Conservation (phyloP, 92 coral and sea anemone species). For the Metridium senile region DNA sequence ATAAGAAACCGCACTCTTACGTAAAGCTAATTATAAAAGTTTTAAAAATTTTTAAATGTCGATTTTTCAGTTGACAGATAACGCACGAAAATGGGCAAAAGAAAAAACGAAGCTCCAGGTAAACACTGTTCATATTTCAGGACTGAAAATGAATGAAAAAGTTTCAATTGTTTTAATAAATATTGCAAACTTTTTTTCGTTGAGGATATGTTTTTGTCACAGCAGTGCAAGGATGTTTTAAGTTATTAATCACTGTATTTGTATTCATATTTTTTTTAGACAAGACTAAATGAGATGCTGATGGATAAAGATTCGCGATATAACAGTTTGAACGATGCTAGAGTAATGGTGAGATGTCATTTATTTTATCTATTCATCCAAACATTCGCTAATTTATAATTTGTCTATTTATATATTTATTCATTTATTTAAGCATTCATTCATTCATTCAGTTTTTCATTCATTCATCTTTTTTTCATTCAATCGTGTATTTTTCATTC, state of each 20-base stretch:
- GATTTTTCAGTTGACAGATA: constrained; percentile 69
- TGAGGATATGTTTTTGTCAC: background rate
- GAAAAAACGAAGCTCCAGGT: constrained; percentile 95
- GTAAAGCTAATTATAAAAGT: too few relatives aligned
- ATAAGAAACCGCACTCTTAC: too few relatives aligned
- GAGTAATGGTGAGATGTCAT: constrained; percentile 8
- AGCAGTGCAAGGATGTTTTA: background rate
- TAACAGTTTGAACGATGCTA: constrained; percentile 1
- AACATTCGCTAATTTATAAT: too few relatives aligned
- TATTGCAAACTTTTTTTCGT: background rate
- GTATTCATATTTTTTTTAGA: background rate
- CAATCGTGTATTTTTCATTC: too few relatives aligned
- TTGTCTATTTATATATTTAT: too few relatives aligned
- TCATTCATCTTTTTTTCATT: too few relatives aligned
- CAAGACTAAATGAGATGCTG: constrained; percentile 21
- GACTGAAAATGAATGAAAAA: background rate
- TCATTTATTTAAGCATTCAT: background rate
- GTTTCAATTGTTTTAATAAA: background rate
- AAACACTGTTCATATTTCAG: background rate
- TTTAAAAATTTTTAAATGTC: background rate
- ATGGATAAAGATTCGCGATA: constrained; percentile 14
- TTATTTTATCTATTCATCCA: background rate
- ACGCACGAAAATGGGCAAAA: constrained; percentile 92
- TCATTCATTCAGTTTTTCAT: too few relatives aligned
- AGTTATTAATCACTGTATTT: background rate